phyloP scores from a whole-genome alignment of 2,888 invertebrate species.

The Diaperis boleti region DNA sequence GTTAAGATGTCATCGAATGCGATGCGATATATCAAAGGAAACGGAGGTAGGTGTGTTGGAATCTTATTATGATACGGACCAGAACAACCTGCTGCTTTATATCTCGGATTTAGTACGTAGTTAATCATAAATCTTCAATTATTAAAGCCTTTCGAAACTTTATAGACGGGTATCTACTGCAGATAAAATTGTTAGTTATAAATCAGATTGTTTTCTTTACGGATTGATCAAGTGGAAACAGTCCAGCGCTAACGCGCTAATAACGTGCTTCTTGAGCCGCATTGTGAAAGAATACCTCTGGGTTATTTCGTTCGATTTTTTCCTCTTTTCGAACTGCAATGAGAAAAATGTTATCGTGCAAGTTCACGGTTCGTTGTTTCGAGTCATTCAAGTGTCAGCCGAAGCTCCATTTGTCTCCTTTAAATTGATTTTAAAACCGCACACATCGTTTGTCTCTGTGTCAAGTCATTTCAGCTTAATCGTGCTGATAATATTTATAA shows the following conservation, averaged over 20 bases:
- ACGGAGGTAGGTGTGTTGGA: slow-evolving; percentile 53
- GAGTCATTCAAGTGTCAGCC: slow-evolving; percentile 32
- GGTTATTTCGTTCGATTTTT: slow-evolving; percentile 2
- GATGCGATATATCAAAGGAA: slow-evolving; percentile 49
- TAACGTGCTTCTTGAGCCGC: slow-evolving; percentile 12
- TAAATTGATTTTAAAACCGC: slow-evolving; percentile 37
- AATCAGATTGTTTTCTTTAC: slow-evolving; percentile 57
- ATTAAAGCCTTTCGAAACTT: slow-evolving; percentile 57
- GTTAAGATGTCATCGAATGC: slow-evolving; percentile 54
- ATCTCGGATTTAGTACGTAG: slow-evolving; percentile 50
- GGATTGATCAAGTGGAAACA: slow-evolving; percentile 53
- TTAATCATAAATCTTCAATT: slow-evolving; percentile 56
- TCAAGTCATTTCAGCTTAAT: slow-evolving; percentile 30
- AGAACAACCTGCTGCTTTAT: slow-evolving; percentile 59
- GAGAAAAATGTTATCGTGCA: slow-evolving; percentile 19
- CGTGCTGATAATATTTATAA: slow-evolving; percentile 34
- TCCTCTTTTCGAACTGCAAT: neutral
- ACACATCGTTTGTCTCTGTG: slow-evolving; percentile 37
- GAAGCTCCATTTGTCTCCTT: slow-evolving; percentile 33
- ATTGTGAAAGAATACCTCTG: slow-evolving; percentile 14
- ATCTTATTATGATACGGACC: slow-evolving; percentile 55
- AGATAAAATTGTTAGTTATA: slow-evolving; percentile 60
- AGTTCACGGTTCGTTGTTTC: slow-evolving; percentile 29
- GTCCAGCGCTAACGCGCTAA: slow-evolving; percentile 25
- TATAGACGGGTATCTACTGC: slow-evolving; percentile 52